Evolutionary conservation across 2,797 vertebrate genomes (phyloP).

Genomic region (Lemur catta): DNA sequence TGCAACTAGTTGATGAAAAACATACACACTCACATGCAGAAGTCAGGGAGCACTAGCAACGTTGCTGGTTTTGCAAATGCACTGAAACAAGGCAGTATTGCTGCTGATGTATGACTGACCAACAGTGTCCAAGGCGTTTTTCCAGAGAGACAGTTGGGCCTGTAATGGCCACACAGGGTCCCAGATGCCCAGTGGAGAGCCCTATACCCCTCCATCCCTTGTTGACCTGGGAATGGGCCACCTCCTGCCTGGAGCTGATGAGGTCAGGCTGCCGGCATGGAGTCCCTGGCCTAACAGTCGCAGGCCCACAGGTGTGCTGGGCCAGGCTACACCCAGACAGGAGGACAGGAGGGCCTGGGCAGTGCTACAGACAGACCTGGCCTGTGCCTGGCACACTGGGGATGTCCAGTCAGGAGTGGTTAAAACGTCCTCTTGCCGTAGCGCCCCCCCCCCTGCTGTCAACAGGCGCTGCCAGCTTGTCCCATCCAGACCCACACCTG

Average conservation of each 20-base stretch:
- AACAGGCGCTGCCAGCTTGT: neutral
- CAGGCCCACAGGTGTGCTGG: neutral
- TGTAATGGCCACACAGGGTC: no score
- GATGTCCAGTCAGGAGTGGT: no score
- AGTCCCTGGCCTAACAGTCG: neutral
- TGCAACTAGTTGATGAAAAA: neutral
- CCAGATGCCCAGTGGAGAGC: accelerated
- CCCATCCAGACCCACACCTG: neutral
- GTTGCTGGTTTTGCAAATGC: conserved; percentile 52
- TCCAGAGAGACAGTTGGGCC: conserved; percentile 57
- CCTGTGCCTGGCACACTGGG: neutral
- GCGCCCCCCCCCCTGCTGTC: no score
- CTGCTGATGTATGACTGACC: conserved; percentile 45
- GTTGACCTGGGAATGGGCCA: accelerated
- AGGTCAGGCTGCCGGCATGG: neutral
- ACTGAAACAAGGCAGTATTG: neutral
- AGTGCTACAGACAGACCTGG: accelerated
- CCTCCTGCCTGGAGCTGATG: neutral
- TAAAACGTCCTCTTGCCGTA: neutral
- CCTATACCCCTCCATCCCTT: accelerated
- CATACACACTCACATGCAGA: neutral
- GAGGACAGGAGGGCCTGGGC: neutral
- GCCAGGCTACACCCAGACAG: neutral
- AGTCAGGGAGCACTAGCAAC: neutral
- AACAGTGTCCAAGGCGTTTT: conserved; percentile 60